Evolutionary conservation across 1,140 invertebrate species (phyloP), one percentile per base, ranked within the genome.

Genomic region (Saccostrea echinata): DNA sequence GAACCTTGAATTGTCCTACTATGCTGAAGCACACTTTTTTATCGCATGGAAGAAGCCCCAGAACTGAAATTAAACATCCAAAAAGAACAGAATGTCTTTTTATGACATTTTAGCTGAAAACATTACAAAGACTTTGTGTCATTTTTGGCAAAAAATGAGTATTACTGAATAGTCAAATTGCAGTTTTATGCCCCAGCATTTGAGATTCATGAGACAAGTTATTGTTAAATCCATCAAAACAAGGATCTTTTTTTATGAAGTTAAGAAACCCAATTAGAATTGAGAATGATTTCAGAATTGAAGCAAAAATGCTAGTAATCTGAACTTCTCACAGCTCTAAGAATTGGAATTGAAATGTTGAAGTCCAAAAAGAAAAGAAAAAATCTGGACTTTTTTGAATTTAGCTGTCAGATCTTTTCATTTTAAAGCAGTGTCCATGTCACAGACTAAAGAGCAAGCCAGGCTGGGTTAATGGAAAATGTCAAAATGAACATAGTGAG

Each of bases 61-160:
- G 33, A 76, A 76, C 68, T 76, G 68, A 76, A 30, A 76, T 76
- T 76, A 76, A 76, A 76, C 68, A 76, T 27, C 27, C 24, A 76
- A 76, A 76, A 76, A 76, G 68, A 30, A 76, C 9, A 76, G 18
- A 76, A 76, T 76, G 27, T 76, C 68, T 76, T 76, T 76, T 76
- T 76, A 76, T 76, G 68, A 76, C 68, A 76, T 76, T 76, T 76
- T 76, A 76, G 68, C 68, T 76, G 68, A 76, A 76, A 76, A 76
- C 68, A 76, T 33, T 21, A 24, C 24, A 64, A 64, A 64, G 57
- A 64, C 57, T n/a, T 64, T 76, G 68, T 76, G 68, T 76, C 68
- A 76, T 76, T 33, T 76, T 76, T 24, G 24, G 68, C 24, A 24
- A 76, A 76, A 76, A 76, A 76, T 76, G 68, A 76, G 33, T 27